Evolutionary conservation across 2,888 invertebrate species (phyloP), one percentile per base, ranked within the genome.

Genomic region (Brachypterus glaber): DNA sequence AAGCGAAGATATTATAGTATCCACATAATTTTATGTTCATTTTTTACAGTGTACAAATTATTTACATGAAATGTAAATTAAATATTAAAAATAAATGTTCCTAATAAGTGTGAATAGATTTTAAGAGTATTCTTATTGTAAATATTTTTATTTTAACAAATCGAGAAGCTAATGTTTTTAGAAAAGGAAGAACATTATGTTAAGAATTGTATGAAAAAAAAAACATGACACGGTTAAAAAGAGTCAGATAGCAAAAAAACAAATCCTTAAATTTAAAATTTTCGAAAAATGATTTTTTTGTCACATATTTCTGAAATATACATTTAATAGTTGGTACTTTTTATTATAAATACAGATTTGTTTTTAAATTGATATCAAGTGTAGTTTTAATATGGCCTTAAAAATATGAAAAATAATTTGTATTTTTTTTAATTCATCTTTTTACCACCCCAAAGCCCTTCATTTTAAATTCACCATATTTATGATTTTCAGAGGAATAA

Each of bases 21-120:
- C 43, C 46, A 35, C 29, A 9, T 8, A 31, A 14, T 24, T 24
- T 7, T 8, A 8, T 8, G n/a, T 24, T 24, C n/a, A 7, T n/a
- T 7, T 24, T 24, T 24, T 8, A 8, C n/a, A 29, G 11, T 13
- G 15, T 14, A 31, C 7, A 9, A 31, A 31, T 15, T 8, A 31
- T 4, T 13, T 7, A 31, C 9, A 17, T 42, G 5, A 27, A 27
- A 44, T 53, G 47, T 46, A 52, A 44, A 51, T 47, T 48, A 45
- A 32, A 49, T 40, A 47, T 51, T 45, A 48, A 49, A 54, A 49
- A 53, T 55, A 49, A 53, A 57, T 57, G 57, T 57, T 57, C 57
- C 57, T 57, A 56, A 49, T 54, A 49, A 50, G 47, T 51, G 50
- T 53, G 52, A 55, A 52, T 54, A 55, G 52, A 49, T 47, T 32